Evolutionary conservation across 2,797 vertebrate species (phyloP).

Genomic region (Chromobotia macracanthus): DNA sequence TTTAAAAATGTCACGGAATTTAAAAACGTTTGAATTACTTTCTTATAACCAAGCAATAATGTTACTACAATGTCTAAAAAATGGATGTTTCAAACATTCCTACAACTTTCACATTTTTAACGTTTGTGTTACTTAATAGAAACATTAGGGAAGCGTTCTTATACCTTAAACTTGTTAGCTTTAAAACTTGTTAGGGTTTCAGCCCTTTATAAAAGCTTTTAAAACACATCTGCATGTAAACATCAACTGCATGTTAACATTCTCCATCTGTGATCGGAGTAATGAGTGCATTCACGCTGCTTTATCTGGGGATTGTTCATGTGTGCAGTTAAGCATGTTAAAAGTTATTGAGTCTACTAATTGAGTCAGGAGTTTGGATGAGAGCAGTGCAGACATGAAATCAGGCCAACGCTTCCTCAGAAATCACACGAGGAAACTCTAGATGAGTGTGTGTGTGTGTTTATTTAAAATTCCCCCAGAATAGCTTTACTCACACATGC

Average conservation of each 20-base stretch:
- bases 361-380: constrained; percentile 28
- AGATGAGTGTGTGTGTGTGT: constrained; percentile 38
- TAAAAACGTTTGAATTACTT: too few relatives aligned
- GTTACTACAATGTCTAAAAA: too few relatives aligned
- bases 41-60: too few relatives aligned
- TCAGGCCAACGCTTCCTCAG: constrained; percentile 69
- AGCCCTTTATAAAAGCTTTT: constrained; percentile 9
- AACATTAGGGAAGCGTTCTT: too few relatives aligned
- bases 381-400: constrained; percentile 60
- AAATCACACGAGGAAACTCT: constrained; percentile 63
- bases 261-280: neutral
- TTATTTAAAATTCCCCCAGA: constrained; percentile 7
- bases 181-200: too few relatives aligned
- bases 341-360: constrained; percentile 16
- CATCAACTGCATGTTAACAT: neutral
- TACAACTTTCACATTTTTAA: too few relatives aligned
- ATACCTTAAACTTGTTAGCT: neutral
- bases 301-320: constrained; percentile 30
- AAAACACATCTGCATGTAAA: neutral
- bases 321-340: neutral
- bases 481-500: neutral
- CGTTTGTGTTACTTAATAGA: too few relatives aligned
- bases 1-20: too few relatives aligned
- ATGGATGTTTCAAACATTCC: too few relatives aligned
- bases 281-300: neutral